Percentiles rank a stretch among this genome's conserved stretches.
phyloP scores from a whole-genome alignment of 2,888 invertebrate genomes.

The Synanthedon tipuliformis region DNA sequence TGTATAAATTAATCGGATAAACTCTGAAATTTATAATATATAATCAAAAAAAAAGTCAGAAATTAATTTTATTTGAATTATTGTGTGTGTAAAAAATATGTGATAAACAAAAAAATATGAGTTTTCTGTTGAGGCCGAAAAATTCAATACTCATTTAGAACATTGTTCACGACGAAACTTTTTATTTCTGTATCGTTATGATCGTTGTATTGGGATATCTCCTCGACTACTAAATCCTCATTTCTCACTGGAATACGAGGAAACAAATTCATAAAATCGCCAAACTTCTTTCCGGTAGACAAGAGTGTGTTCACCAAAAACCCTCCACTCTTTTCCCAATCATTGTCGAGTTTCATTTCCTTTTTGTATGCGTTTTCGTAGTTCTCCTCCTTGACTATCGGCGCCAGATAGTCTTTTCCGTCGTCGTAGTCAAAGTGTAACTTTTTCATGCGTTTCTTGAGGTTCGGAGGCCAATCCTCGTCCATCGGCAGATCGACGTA shows the following conservation, averaged over 20 bases:
- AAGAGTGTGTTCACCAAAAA: constrained; percentile 43
- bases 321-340: constrained; percentile 19
- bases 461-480: constrained; percentile 71
- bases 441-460: constrained; percentile 60
- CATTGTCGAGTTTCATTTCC: constrained; percentile 32
- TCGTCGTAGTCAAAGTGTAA: constrained; percentile 52
- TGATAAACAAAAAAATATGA: constrained; percentile 3
- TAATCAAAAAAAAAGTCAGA: no score
- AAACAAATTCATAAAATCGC: constrained; percentile 43
- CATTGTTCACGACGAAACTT: constrained; percentile 50
- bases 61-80: no score
- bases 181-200: constrained; percentile 50
- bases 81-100: constrained; percentile 7
- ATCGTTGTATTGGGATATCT: constrained; percentile 48
- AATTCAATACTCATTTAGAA: constrained; percentile 30
- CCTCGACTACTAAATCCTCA: constrained; percentile 51
- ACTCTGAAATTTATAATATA: no score
- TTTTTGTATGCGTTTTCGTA: constrained; percentile 42
- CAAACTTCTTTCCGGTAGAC: constrained; percentile 48
- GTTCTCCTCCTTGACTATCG: constrained; percentile 53
- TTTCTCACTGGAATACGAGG: constrained; percentile 52
- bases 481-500: constrained; percentile 72
- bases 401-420: constrained; percentile 48
- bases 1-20: no score
- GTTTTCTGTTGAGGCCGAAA: neutral